Conservation (phyloP, 2,888 invertebrate species). For the Cephus sareptanus region DNA sequence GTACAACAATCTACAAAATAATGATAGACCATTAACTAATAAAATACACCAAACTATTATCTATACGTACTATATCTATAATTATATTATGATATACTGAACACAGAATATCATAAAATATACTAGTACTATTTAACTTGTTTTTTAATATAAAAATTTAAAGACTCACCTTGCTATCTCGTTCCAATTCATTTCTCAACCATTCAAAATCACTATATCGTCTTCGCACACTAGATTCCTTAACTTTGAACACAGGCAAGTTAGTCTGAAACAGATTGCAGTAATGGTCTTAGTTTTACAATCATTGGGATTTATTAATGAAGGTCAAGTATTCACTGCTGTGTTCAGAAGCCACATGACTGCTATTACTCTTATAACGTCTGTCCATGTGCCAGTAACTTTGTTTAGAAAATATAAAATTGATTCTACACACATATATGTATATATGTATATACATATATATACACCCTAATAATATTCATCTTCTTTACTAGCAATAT, state of each 20-base stretch:
- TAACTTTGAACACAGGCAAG: constrained; percentile 98
- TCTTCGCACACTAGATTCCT: constrained; percentile 96
- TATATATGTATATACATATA: too few species aligned
- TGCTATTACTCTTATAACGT: neutral
- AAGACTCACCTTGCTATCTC: constrained; percentile 92
- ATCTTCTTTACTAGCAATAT: neutral
- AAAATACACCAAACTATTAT: neutral
- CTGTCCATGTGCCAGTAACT: neutral
- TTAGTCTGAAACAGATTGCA: constrained; percentile 85
- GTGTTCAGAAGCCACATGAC: neutral
- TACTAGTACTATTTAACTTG: constrained; percentile 3
- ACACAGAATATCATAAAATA: constrained; percentile 2
- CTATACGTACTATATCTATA: neutral
- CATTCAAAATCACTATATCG: constrained; percentile 99
- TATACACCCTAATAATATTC: too few species aligned
- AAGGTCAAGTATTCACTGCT: neutral
- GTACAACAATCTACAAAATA: constrained; percentile 90
- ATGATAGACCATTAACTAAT: neutral
- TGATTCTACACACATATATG: too few species aligned
- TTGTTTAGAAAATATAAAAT: too few species aligned
- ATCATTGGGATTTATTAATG: neutral
- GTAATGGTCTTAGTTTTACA: neutral
- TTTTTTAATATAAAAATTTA: constrained; percentile 6
- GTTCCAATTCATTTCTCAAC: constrained; percentile 97
- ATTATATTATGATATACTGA: neutral